phyloP scores from a whole-genome alignment of 2,888 invertebrate species.

The Microctonus brassicae region DNA sequence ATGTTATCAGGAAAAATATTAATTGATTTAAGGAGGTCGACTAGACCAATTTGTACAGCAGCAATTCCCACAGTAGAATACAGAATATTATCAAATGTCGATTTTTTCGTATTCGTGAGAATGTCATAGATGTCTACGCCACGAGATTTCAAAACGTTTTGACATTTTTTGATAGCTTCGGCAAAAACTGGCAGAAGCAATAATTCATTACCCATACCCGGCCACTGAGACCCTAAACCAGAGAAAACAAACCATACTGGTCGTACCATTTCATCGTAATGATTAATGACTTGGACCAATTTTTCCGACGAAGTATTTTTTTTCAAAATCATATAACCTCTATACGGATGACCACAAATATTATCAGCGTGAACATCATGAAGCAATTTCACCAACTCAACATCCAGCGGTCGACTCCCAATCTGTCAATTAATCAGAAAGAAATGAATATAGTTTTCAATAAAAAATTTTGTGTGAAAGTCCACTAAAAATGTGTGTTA shows the following conservation, averaged over 20 bases:
- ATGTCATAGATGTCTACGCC: slow-evolving; percentile 77
- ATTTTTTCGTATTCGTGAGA: slow-evolving; percentile 73
- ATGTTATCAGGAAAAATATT: slow-evolving; percentile 81
- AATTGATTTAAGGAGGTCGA: slow-evolving; percentile 75
- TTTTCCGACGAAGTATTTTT: slow-evolving; percentile 55
- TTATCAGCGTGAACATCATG: no score
- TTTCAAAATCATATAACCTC: slow-evolving; percentile 80
- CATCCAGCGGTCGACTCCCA: slow-evolving; percentile 42
- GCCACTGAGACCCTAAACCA: slow-evolving; percentile 93
- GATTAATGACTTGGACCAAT: slow-evolving; percentile 72
- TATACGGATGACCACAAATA: slow-evolving; percentile 69
- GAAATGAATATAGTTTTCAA: no score
- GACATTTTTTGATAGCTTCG: slow-evolving; percentile 74
- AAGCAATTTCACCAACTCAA: slow-evolving; percentile 41
- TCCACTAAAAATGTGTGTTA: no score
- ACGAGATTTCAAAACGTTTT: slow-evolving; percentile 73
- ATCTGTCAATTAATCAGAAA: slow-evolving; percentile 33
- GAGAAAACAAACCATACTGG: slow-evolving; percentile 93
- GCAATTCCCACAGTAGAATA: slow-evolving; percentile 82
- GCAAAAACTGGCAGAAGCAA: slow-evolving; percentile 79
- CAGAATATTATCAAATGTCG: slow-evolving; percentile 76
- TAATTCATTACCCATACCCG: slow-evolving; percentile 82
- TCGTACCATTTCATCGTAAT: slow-evolving; percentile 75
- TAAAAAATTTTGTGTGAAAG: no score
- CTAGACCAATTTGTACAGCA: slow-evolving; percentile 77